Base-by-base conservation (phyloP, 2,113 vertebrate species). In the Calypte anna region DNA sequence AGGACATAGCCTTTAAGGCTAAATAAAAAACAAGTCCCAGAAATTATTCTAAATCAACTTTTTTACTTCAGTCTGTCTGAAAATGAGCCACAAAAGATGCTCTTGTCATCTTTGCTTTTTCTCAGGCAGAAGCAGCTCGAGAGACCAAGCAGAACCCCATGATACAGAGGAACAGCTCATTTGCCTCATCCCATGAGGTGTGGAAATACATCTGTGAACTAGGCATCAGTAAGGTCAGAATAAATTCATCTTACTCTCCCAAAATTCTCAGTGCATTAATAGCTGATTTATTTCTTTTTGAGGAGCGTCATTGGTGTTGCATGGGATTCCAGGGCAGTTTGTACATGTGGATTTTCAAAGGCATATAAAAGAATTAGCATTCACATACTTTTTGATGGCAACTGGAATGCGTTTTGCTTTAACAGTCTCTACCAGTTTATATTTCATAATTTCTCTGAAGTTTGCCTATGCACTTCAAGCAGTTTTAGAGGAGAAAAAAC, bases 151-250 rank as follows among this genome's bases (percentile, higher is more conserved):
- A 99, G 97, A 99, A 98, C 92, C 99, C 99, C 1, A 98, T 99
- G 98, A 98, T 99, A 40, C 99, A 99, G 97, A 98, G 99, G 96
- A 99, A 99, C 97, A 99, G 98, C 88, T 99, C 99, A 1, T 99
- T 99, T 63, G 99, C 99, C 44, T 99, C 99, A 4, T 99, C 99
- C 3, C 99, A 99, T 5, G 99, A 99, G 96, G 99, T 99, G 46
- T 99, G 99, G 99, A 99, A 99, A 91, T 99, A 99, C 92, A 99
- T 99, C 97, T 99, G 99, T 92, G 99, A 99, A 88, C 93, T 99
- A 86, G 99, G 99, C 5, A 99, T 99, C 96, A 99, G 99, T 94
- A 98, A 98, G 98, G 98, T 98, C 79, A 86, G 97, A 88, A 81
- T 3, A 58, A 22, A 69, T 66, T 89, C 4, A 6, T n/a, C 40